These are phyloP conservation scores for Agrotis segetum DNA, from an alignment of 2,888 invertebrate species.

Conservation along the genomic window DNA sequence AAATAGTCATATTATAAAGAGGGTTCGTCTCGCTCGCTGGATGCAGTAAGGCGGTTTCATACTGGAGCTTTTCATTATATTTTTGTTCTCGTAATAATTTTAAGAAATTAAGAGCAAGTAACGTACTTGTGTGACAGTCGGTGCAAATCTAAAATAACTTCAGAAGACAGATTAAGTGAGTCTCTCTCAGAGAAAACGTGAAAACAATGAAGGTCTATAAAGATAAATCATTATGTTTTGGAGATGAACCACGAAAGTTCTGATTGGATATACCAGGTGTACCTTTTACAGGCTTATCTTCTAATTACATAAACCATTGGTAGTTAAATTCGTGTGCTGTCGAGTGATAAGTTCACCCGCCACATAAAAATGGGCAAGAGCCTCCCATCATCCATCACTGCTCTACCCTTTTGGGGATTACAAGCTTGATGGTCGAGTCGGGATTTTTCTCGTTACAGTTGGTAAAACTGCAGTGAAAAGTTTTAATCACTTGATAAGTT, in stretches of 20 bases:
- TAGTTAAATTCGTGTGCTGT: not conserved
- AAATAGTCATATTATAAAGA: constrained; percentile 61
- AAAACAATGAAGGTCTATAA: no score
- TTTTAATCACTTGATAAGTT: constrained; percentile 46
- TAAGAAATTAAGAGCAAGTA: not conserved
- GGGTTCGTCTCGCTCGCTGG: constrained; percentile 21
- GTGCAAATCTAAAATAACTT: no score
- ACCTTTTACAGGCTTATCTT: not conserved
- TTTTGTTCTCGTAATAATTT: not conserved
- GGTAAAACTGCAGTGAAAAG: constrained; percentile 36
- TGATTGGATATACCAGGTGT: no score
- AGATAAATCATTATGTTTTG: not conserved
- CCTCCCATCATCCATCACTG: constrained; percentile 14
- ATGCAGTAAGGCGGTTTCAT: constrained; percentile 24
- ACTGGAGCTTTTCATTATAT: constrained; percentile 8
- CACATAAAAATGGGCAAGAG: constrained; percentile 17
- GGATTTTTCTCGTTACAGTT: constrained; percentile 39
- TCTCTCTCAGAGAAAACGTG: no score
- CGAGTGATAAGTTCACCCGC: constrained; percentile 18
- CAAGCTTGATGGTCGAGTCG: constrained; percentile 13
- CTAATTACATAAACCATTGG: not conserved
- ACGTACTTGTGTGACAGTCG: no score
- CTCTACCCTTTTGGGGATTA: constrained; percentile 34
- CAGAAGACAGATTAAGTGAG: no score
- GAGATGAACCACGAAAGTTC: not conserved